phyloP scores from a whole-genome alignment of 1,140 invertebrate genomes.

The Antheraea mylitta region DNA sequence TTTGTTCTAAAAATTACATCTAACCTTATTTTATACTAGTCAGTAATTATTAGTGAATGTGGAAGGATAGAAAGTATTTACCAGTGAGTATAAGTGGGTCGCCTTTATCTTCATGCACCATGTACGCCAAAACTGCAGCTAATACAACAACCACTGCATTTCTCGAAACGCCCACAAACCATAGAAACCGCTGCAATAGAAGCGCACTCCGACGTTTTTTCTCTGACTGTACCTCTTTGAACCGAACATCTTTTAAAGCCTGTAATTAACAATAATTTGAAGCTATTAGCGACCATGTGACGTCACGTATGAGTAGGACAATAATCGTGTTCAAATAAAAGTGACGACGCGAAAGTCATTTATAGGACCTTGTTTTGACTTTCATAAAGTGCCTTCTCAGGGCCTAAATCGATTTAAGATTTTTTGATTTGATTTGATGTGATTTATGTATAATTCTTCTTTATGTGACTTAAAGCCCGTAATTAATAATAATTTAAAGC shows the following conservation, averaged over 20 bases:
- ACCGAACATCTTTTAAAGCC: constrained; percentile 76
- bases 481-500: no score
- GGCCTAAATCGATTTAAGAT: no score
- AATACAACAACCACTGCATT: constrained; percentile 89
- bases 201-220: constrained; percentile 39
- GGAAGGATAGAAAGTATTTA: constrained; percentile 31
- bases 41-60: background rate
- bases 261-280: constrained; percentile 37
- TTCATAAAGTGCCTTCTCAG: no score
- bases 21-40: no score
- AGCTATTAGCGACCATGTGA: background rate
- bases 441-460: no score
- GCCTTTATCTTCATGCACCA: constrained; percentile 74
- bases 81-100: constrained; percentile 84
- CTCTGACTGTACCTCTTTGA: constrained; percentile 55
- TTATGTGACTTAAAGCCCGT: no score
- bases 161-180: constrained; percentile 75
- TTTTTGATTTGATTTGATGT: no score
- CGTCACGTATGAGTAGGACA: no score
- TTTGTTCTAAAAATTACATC: no score
- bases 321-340: no score
- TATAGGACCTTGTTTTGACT: no score
- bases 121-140: constrained; percentile 83
- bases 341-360: no score
- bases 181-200: constrained; percentile 55